Percentiles rank a stretch among this genome's conserved stretches.
Conservation (phyloP, 1,140 invertebrate genomes). For the Cepaea nemoralis region DNA sequence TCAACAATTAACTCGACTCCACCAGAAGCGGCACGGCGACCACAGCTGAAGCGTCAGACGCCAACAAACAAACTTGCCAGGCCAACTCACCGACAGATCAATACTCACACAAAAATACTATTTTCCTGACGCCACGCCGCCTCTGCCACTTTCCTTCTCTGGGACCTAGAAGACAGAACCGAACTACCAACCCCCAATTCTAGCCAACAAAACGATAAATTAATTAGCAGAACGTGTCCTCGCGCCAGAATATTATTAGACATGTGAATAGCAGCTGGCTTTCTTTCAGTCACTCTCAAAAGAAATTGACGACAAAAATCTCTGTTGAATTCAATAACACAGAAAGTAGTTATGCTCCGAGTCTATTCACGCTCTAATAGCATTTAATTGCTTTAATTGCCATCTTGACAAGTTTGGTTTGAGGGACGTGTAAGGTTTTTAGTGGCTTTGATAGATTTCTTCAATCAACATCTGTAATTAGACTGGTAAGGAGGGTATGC, state of each 20-base stretch:
- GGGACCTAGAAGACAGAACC: not conserved
- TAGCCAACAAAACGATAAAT: not conserved
- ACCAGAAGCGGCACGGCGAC: not conserved
- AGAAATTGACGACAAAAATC: not conserved
- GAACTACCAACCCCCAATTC: not conserved
- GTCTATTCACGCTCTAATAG: not conserved
- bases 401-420: not conserved
- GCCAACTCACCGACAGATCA: not conserved
- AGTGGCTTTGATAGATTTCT: not conserved
- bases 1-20: no score
- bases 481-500: not conserved
- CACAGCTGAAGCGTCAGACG: not conserved
- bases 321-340: not conserved
- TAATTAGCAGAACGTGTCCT: not conserved
- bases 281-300: not conserved
- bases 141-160: not conserved
- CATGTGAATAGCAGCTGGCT: not conserved
- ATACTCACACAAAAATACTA: not conserved
- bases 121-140: not conserved
- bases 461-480: conserved; percentile 1
- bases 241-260: not conserved
- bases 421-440: not conserved
- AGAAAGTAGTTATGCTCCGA: not conserved
- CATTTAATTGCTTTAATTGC: not conserved
- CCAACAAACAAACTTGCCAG: not conserved